phyloP scores from a whole-genome alignment of 1,140 invertebrate genomes.

The Zelostemma sp. region DNA sequence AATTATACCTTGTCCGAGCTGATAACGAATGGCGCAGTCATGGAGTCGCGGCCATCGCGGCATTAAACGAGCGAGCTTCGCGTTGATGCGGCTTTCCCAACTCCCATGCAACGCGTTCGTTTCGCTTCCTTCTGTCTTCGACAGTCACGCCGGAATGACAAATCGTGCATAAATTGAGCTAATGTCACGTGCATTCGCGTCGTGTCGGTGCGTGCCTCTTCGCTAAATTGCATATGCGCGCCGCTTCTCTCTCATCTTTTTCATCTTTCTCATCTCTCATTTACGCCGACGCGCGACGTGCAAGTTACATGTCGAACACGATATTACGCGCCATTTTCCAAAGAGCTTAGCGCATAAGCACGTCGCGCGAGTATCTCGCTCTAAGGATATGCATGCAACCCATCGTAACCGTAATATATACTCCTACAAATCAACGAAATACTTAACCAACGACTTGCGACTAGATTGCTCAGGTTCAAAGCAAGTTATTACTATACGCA shows the following conservation, averaged over 20 bases:
- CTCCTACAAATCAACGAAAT: conserved; percentile 40
- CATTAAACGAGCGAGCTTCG: conserved; percentile 2
- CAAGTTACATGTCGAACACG: conserved; percentile 25
- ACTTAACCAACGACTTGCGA: conserved; percentile 32
- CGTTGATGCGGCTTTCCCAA: conserved; percentile 17
- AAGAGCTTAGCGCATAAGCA: conserved; percentile 12
- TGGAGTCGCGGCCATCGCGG: conserved; percentile 3
- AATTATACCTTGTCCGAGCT: conserved; percentile 53
- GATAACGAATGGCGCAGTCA: conserved; percentile 4
- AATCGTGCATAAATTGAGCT: conserved; percentile 64
- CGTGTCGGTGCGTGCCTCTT: conserved; percentile 22
- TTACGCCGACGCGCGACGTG: conserved; percentile 14
- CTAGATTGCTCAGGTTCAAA: no score
- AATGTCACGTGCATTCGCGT: conserved; percentile 43
- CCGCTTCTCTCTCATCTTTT: neutral
- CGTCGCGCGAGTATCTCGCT: conserved; percentile 2
- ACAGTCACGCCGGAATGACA: conserved; percentile 50
- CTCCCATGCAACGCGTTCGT: no score
- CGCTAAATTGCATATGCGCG: conserved; percentile 13
- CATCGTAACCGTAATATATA: conserved; percentile 32
- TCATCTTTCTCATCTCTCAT: conserved; percentile 22
- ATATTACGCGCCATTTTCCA: conserved; percentile 19
- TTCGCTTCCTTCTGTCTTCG: conserved; percentile 27
- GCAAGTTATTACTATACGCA: no score
- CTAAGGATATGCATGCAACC: neutral